Conservation (phyloP, 2,888 invertebrate genomes). For the Chrysolina americana region DNA sequence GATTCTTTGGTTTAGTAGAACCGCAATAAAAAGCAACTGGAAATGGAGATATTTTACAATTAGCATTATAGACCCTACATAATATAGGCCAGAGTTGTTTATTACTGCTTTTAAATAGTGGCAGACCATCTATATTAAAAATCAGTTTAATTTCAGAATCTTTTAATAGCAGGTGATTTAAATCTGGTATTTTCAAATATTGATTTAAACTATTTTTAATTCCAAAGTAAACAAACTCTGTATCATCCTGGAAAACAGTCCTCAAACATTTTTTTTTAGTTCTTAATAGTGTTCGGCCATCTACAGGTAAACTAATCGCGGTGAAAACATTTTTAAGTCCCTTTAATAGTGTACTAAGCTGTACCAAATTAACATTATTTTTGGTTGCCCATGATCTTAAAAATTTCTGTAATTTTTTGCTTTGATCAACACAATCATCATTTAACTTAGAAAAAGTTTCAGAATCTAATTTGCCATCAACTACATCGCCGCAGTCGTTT, state of each 20-base stretch:
- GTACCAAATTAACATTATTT: slow-evolving; percentile 23
- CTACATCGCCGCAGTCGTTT: slow-evolving; percentile 19
- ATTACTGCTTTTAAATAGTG: slow-evolving; percentile 28
- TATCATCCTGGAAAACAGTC: slow-evolving; percentile 23
- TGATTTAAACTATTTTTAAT: slow-evolving; percentile 23
- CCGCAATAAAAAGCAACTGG: slow-evolving; percentile 32
- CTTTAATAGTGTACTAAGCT: slow-evolving; percentile 24
- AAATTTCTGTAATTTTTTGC: slow-evolving; percentile 21
- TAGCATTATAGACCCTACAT: slow-evolving; percentile 20
- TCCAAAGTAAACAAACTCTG: slow-evolving; percentile 28
- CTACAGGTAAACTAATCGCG: slow-evolving; percentile 24
- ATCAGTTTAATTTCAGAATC: slow-evolving; percentile 23
- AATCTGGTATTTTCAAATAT: slow-evolving; percentile 28
- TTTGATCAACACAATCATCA: slow-evolving; percentile 19
- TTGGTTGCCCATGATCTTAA: slow-evolving; percentile 24
- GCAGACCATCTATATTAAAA: slow-evolving; percentile 31
- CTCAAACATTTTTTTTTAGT: slow-evolving; percentile 29
- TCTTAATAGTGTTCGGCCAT: slow-evolving; percentile 30
- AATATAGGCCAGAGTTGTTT: slow-evolving; percentile 31
- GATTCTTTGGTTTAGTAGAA: slow-evolving; percentile 28
- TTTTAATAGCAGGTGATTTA: slow-evolving; percentile 22
- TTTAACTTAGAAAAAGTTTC: slow-evolving; percentile 22
- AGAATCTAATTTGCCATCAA: slow-evolving; percentile 25
- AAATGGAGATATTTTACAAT: slow-evolving; percentile 31
- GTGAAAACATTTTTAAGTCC: slow-evolving; percentile 25